Percentiles rank a stretch among this genome's conserved stretches.
Conservation (phyloP, 2,113 vertebrate genomes). For the Phalacrocorax aristotelis region DNA sequence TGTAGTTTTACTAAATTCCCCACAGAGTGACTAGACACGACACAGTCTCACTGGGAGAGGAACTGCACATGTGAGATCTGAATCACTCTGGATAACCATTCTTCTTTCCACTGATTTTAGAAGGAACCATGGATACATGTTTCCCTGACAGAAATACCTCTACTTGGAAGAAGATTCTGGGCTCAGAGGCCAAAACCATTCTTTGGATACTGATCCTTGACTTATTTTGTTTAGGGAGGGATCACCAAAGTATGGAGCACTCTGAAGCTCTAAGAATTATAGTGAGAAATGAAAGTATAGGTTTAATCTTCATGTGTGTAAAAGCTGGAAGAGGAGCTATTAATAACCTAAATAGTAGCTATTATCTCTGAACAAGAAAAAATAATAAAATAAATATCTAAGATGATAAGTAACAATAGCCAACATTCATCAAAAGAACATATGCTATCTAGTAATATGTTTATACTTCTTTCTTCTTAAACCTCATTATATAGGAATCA, state of each 20-base stretch:
- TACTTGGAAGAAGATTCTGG: neutral
- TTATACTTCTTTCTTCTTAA: neutral
- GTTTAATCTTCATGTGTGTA: neutral
- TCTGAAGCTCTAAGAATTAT: neutral
- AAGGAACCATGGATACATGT: neutral
- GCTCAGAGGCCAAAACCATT: neutral
- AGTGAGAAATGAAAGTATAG: neutral
- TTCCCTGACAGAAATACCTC: neutral
- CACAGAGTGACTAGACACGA: neutral
- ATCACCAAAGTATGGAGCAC: neutral
- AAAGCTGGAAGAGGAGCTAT: neutral
- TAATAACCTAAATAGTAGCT: neutral
- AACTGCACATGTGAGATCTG: neutral
- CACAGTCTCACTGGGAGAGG: neutral
- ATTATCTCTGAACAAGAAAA: neutral
- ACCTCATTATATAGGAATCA: neutral
- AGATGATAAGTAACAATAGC: neutral
- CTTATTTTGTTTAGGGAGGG: neutral
- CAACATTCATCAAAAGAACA: neutral
- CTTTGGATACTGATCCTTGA: neutral
- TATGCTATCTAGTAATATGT: neutral
- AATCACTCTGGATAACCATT: neutral
- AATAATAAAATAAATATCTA: neutral
- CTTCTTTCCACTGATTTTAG: neutral
- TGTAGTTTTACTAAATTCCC: neutral